Evolutionary conservation across 2,888 invertebrate species (phyloP).

Genomic region (Acleris sparsana): DNA sequence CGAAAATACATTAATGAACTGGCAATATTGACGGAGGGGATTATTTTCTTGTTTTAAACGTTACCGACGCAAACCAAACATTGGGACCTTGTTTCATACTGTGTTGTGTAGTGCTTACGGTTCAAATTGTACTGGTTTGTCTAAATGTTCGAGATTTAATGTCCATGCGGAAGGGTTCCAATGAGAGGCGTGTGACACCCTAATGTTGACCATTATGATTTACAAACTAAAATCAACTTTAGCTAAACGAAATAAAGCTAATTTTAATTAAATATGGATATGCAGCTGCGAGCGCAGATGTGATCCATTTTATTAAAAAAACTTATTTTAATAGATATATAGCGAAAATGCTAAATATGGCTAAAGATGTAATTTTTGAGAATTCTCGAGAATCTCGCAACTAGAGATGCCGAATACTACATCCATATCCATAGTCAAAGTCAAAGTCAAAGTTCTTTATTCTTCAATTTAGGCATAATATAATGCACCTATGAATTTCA

Average conservation of each 20-base stretch:
- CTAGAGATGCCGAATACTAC: too few relatives aligned
- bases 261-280: background rate
- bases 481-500: too few relatives aligned
- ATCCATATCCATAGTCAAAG: too few relatives aligned
- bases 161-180: constrained; percentile 50
- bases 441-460: too few relatives aligned
- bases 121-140: constrained; percentile 2
- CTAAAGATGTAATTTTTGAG: constrained; percentile 10
- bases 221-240: constrained; percentile 1
- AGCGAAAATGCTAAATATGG: too few relatives aligned
- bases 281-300: constrained; percentile 33
- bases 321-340: too few relatives aligned
- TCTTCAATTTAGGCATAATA: too few relatives aligned
- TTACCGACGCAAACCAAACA: constrained; percentile 19
- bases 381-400: too few relatives aligned
- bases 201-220: constrained; percentile 46
- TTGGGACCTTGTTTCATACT: too few relatives aligned
- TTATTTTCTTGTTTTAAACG: constrained; percentile 38
- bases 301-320: background rate
- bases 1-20: constrained; percentile 28
- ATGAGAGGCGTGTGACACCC: constrained; percentile 42
- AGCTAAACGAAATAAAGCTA: background rate
- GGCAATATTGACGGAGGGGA: constrained; percentile 33
- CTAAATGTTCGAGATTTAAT: constrained; percentile 38
- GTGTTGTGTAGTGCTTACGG: constrained; percentile 1